Evolutionary conservation across 2,113 vertebrate genomes (phyloP).

Genomic region (Lichenostomus cassidix): DNA sequence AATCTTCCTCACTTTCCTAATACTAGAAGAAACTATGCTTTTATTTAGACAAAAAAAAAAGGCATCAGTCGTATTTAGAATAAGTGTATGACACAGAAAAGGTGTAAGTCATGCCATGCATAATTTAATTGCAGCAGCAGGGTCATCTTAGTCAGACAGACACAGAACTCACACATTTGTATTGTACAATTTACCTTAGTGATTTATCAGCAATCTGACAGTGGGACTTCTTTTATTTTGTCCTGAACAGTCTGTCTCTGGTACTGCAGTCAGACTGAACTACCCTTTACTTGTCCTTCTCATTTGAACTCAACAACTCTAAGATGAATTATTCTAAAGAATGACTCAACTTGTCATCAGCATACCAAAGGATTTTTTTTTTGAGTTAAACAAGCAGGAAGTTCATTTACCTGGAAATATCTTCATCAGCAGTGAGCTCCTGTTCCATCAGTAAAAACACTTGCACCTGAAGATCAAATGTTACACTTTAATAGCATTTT

Average conservation of each 20-base stretch:
- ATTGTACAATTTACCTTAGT: not conserved
- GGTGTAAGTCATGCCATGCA: not conserved
- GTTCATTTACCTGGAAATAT: conserved; percentile 88
- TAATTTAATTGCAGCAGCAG: not conserved
- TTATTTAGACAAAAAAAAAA: not conserved
- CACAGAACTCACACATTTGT: not conserved
- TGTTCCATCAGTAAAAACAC: conserved; percentile 91
- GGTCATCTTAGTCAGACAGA: not conserved
- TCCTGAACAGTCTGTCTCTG: not conserved
- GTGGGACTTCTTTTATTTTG: not conserved
- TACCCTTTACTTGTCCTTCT: not conserved
- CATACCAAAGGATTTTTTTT: not conserved
- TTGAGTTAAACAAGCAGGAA: not conserved
- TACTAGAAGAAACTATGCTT: not conserved
- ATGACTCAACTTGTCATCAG: not conserved
- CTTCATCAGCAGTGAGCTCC: conserved; percentile 93
- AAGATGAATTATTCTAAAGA: not conserved
- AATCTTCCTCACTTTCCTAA: not conserved
- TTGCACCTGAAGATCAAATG: conserved; percentile 78
- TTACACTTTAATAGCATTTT: conserved; percentile 7
- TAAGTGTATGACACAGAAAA: not conserved
- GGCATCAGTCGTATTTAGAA: not conserved
- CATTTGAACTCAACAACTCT: not conserved
- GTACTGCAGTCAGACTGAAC: not conserved
- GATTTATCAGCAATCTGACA: not conserved